Percentiles rank a stretch among this genome's conserved stretches.
These are phyloP conservation scores for Sporophila hypoxantha DNA, from an alignment of 2,113 vertebrate species.

Conservation along the genomic window DNA sequence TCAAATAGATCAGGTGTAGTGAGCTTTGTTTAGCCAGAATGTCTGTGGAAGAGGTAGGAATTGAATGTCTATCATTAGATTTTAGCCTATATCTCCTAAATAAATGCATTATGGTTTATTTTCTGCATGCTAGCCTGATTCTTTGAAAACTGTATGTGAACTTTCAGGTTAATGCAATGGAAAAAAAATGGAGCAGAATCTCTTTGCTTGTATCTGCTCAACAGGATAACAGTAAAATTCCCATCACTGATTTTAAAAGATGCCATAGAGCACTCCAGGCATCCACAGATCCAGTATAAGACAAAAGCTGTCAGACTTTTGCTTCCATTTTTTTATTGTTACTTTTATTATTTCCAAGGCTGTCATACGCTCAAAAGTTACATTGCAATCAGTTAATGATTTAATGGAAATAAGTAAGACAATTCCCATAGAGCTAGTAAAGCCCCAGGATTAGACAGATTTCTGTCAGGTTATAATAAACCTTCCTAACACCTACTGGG, in stretches of 20 bases:
- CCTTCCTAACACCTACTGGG: constrained; percentile 39
- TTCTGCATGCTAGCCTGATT: not conserved
- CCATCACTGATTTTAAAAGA: not conserved
- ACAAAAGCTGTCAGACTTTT: not conserved
- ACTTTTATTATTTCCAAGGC: constrained; percentile 12
- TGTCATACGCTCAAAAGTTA: not conserved
- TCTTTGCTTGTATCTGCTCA: not conserved
- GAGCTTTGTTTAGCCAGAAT: not conserved
- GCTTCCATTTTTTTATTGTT: not conserved
- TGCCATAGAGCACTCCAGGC: not conserved
- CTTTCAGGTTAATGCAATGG: not conserved
- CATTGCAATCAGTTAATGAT: constrained; percentile 34
- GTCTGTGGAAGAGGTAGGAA: not conserved
- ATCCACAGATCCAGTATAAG: not conserved
- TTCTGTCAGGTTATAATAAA: constrained; percentile 52
- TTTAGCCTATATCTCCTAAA: not conserved
- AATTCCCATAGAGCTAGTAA: constrained; percentile 29
- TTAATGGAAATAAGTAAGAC: constrained; percentile 36
- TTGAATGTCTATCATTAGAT: not conserved
- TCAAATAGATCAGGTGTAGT: not conserved
- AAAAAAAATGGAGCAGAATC: not conserved
- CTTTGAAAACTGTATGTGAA: not conserved
- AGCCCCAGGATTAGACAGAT: constrained; percentile 37
- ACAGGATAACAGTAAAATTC: not conserved
- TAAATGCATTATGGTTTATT: not conserved